These are phyloP conservation scores for Phaethornis superciliosus DNA, from an alignment of 2,113 vertebrate genomes.

Conservation along the genomic window DNA sequence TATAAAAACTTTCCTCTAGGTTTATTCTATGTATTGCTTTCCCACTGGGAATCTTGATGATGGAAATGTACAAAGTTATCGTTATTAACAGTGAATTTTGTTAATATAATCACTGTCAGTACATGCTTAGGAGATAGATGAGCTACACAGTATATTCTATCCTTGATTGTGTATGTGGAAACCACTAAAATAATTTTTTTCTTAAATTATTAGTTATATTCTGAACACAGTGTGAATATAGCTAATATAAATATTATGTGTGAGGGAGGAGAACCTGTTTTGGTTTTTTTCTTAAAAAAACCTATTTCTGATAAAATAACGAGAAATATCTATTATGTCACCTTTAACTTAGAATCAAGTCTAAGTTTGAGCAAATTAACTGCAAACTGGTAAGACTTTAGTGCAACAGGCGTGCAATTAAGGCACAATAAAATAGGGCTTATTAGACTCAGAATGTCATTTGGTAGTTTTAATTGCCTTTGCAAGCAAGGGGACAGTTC, in stretches of 20 bases:
- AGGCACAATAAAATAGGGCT: conserved; percentile 36
- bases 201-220: conserved; percentile 27
- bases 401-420: conserved; percentile 50
- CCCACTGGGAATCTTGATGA: conserved; percentile 11
- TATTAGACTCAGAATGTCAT: conserved; percentile 14
- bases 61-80: conserved; percentile 32
- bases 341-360: conserved; percentile 14
- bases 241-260: conserved; percentile 19
- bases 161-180: background rate
- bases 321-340: background rate
- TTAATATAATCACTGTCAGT: conserved; percentile 7
- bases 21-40: background rate
- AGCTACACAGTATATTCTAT: background rate
- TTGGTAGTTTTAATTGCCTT: conserved; percentile 59
- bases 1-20: background rate
- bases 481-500: conserved; percentile 19
- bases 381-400: conserved; percentile 10
- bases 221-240: background rate
- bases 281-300: background rate
- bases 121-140: background rate
- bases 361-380: conserved; percentile 31
- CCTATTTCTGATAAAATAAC: conserved; percentile 7
- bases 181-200: conserved; percentile 2
- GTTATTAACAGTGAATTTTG: conserved; percentile 30
- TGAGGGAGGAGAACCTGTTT: background rate